phyloP scores from a whole-genome alignment of 2,113 vertebrate species.

The Hassar affinis region DNA sequence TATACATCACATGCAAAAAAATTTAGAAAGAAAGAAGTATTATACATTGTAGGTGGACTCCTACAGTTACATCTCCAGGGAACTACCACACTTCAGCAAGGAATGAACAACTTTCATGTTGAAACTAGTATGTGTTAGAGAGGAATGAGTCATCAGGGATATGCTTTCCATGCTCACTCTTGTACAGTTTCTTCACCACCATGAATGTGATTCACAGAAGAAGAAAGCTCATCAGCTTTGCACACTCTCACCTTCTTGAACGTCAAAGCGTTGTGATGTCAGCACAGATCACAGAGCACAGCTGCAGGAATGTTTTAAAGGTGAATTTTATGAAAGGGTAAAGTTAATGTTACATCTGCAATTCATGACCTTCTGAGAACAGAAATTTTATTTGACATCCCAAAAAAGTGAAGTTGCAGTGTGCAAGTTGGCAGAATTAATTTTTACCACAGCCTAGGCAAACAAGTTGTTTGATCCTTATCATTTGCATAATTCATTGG shows the following conservation, averaged over 20 bases:
- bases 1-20: neutral
- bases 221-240: slow-evolving; percentile 39
- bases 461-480: slow-evolving; percentile 48
- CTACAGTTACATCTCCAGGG: slow-evolving; percentile 8
- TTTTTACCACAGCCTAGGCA: slow-evolving; percentile 57
- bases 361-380: slow-evolving; percentile 46
- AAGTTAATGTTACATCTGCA: slow-evolving; percentile 51
- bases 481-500: slow-evolving; percentile 66
- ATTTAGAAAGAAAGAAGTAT: neutral
- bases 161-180: slow-evolving; percentile 17
- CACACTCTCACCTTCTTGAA: slow-evolving; percentile 20
- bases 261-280: slow-evolving; percentile 44
- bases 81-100: slow-evolving; percentile 20
- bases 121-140: slow-evolving; percentile 12
- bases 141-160: slow-evolving; percentile 28
- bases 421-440: slow-evolving; percentile 60
- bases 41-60: neutral
- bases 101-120: slow-evolving; percentile 8
- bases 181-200: slow-evolving; percentile 25
- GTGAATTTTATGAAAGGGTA: slow-evolving; percentile 36
- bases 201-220: slow-evolving; percentile 33
- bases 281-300: slow-evolving; percentile 37
- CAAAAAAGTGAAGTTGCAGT: slow-evolving; percentile 24
- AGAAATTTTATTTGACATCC: slow-evolving; percentile 44
- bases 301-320: slow-evolving; percentile 45